Percentiles rank a stretch among this genome's conserved stretches.
These are phyloP conservation scores for Hesperia comma DNA, from an alignment of 2,888 invertebrate species.

Conservation along the genomic window DNA sequence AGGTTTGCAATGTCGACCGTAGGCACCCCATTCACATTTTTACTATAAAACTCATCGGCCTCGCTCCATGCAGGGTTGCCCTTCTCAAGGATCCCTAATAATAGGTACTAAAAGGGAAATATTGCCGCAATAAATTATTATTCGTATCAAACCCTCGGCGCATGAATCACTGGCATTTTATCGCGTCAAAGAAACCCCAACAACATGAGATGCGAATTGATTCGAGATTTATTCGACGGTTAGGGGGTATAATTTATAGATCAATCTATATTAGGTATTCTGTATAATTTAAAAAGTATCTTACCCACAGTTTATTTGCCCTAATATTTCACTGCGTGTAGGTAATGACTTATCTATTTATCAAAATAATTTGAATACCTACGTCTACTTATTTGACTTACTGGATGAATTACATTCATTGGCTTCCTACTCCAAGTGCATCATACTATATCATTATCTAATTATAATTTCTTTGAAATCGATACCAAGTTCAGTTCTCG, in stretches of 20 bases:
- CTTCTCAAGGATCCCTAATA: slow-evolving; percentile 36
- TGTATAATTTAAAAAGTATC: too few relatives aligned
- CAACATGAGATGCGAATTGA: slow-evolving; percentile 16
- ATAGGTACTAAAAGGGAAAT: slow-evolving; percentile 40
- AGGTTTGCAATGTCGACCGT: neutral
- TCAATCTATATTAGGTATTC: too few relatives aligned
- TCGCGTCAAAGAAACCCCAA: slow-evolving; percentile 8
- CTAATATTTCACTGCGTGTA: too few relatives aligned
- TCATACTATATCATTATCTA: too few relatives aligned
- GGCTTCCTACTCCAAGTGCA: too few relatives aligned
- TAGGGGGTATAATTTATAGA: slow-evolving; percentile 3
- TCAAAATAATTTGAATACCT: too few relatives aligned
- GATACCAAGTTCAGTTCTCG: too few relatives aligned
- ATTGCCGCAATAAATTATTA: slow-evolving; percentile 47
- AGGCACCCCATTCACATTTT: neutral
- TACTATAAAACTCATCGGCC: neutral
- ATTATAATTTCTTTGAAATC: neutral
- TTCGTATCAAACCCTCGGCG: slow-evolving; percentile 39
- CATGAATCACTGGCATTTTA: slow-evolving; percentile 28
- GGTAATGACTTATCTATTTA: too few relatives aligned
- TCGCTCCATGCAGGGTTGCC: slow-evolving; percentile 4
- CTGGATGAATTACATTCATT: too few relatives aligned
- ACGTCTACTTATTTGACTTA: too few relatives aligned
- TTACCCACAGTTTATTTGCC: too few relatives aligned
- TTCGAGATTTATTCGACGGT: slow-evolving; percentile 20